Evolutionary conservation across 1,140 invertebrate genomes (phyloP), one percentile per base, ranked within the genome.

Genomic region (Varroa destructor): DNA sequence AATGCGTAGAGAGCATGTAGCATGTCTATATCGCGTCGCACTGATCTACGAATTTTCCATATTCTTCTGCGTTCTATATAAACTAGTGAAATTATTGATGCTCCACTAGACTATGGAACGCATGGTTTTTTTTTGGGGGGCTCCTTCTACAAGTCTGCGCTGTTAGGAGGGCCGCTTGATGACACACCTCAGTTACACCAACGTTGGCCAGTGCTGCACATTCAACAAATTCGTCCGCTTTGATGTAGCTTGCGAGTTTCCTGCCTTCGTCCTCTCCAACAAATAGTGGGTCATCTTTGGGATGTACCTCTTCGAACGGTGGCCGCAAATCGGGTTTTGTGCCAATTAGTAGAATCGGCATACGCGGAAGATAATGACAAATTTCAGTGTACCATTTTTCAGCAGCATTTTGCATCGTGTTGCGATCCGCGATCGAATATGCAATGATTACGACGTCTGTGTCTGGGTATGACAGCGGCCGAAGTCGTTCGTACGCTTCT

Each of bases 321-420:
- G 61, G 61, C 40, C 61, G 14, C 72, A 91, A 82, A 82, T 97
- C 92, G 72, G 87, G 82, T 79, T 97, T 97, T 2, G 93, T 95
- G 43, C 92, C 93, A 77, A 96, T 87, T 0, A 96, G 88, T 75
- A 97, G 82, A 77, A 96, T 90, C 25, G 93, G 93, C 10, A 67
- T 37, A 25, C 37, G 12, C 46, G 61, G 80, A 71, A 78, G 80
- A 75, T 82, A 80, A 74, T 79, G 46, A 37, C 14, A 75, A 64
- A 84, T 78, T 76, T 84, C 83, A 6, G 82, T 81, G 37, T 82
- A 76, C 83, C 83, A 84, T 75, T 80, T 80, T 25, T 75, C 78
- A 10, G 70, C 64, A 51, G 81, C 76, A 74, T 84, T 84, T 74
- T 82, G 80, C 76, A 82, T 84, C 10, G 83, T 76, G 6, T 75